A percentile compares a stretch with the other conserved stretches of the same genome.
Evolutionary conservation across 2,797 vertebrate species (phyloP).

Genomic region (Syngnathus acus): DNA sequence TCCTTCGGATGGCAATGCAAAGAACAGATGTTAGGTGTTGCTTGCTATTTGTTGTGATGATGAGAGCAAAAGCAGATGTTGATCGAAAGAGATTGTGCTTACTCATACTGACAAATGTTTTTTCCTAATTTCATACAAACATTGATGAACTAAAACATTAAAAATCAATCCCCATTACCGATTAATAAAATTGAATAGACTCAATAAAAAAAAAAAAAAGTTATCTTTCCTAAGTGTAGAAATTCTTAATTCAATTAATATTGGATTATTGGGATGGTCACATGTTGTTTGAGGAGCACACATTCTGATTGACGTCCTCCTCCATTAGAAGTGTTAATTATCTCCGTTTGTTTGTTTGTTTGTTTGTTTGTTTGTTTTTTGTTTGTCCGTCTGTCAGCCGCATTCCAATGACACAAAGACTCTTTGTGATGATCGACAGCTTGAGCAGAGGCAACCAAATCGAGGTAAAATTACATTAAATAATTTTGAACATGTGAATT

Average conservation of each 20-base stretch:
- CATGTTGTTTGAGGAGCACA: neutral
- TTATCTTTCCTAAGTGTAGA: neutral
- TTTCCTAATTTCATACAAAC: too few species aligned
- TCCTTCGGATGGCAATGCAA: neutral
- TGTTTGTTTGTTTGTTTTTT: neutral
- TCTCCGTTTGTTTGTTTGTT: neutral
- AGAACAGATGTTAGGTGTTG: neutral
- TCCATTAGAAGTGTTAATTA: neutral
- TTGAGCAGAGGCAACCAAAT: neutral
- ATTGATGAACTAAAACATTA: too few species aligned
- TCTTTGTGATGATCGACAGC: neutral
- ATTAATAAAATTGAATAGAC: too few species aligned
- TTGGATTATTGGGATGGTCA: neutral
- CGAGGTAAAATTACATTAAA: too few species aligned
- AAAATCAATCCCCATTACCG: too few species aligned
- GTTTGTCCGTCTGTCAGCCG: too few species aligned
- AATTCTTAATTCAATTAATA: neutral
- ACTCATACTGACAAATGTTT: too few species aligned
- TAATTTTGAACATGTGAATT: too few species aligned
- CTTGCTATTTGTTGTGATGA: neutral
- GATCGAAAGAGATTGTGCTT: too few species aligned
- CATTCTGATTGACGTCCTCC: neutral
- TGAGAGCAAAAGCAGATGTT: neutral
- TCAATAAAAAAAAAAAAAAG: too few species aligned
- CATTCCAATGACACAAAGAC: neutral